A percentile compares a stretch with the other conserved stretches of the same genome.
Evolutionary conservation across 2,797 vertebrate species (phyloP).

Genomic region (Squalus acanthias): DNA sequence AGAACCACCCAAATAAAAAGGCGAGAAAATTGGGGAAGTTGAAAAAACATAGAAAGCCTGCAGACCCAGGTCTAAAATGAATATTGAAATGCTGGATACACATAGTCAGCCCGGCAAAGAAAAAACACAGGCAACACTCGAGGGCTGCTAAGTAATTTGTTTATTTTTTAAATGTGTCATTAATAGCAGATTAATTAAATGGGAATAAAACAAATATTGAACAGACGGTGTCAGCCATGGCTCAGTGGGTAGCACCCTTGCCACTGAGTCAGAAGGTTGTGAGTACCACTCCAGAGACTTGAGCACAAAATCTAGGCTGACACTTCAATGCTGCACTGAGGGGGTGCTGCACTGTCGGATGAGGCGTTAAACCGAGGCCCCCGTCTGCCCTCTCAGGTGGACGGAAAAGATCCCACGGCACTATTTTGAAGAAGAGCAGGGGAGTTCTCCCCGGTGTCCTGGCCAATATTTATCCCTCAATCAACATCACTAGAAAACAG

Average conservation of each 20-base stretch:
- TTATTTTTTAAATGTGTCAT: neutral
- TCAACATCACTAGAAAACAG: neutral
- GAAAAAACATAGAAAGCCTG: neutral
- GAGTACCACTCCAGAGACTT: neutral
- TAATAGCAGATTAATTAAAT: neutral
- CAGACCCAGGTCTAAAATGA: neutral
- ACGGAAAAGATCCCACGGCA: neutral
- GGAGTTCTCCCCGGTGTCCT: neutral
- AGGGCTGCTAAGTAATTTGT: neutral
- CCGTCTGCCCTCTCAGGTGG: neutral
- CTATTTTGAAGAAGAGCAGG: neutral
- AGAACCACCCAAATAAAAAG: neutral
- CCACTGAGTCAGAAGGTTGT: neutral
- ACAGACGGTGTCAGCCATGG: neutral
- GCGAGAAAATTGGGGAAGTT: neutral
- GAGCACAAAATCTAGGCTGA: neutral
- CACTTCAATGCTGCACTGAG: neutral
- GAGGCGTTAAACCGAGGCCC: too few relatives aligned
- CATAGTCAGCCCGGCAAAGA: neutral
- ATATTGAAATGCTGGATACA: neutral
- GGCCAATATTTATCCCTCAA: neutral
- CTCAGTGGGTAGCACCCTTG: neutral
- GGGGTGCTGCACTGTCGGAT: neutral
- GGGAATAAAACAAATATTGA: neutral
- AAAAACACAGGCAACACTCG: neutral